Percentiles rank a stretch among this genome's conserved stretches.
These are phyloP conservation scores for Indicator maculatus DNA, from an alignment of 2,113 vertebrate genomes.

Conservation along the genomic window DNA sequence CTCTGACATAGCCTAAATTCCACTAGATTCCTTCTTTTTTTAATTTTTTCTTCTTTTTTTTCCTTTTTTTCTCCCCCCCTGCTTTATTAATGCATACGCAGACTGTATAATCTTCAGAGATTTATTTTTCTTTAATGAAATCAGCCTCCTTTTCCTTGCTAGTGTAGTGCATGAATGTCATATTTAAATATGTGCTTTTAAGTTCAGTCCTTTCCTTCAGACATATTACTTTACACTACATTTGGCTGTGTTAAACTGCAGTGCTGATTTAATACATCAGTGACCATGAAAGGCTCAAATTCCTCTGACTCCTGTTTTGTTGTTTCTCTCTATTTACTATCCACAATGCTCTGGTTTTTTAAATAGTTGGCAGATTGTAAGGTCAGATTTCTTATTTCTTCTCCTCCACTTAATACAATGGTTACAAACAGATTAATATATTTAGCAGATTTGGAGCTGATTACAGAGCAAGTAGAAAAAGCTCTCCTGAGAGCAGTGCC, in stretches of 20 bases:
- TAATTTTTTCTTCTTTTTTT: background rate
- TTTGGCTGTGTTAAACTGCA: slow-evolving; percentile 28
- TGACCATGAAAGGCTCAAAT: slow-evolving; percentile 4
- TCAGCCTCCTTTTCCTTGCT: slow-evolving; percentile 30
- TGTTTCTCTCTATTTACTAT: slow-evolving; percentile 23
- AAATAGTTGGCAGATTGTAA: background rate
- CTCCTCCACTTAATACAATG: background rate
- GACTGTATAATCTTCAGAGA: background rate
- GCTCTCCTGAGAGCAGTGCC: background rate
- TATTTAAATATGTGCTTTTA: slow-evolving; percentile 36
- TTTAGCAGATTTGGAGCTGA: background rate
- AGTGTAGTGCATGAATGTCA: background rate
- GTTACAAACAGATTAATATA: background rate
- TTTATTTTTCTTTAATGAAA: slow-evolving; percentile 56
- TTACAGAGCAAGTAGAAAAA: background rate
- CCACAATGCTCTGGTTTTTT: background rate
- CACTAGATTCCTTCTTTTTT: background rate
- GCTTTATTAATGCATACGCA: background rate
- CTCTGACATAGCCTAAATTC: slow-evolving; percentile 16
- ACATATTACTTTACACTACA: slow-evolving; percentile 17
- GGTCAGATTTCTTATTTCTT: background rate
- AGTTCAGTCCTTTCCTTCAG: background rate
- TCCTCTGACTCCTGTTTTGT: slow-evolving; percentile 5
- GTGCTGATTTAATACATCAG: slow-evolving; percentile 46
- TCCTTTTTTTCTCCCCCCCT: too few species aligned